Percentiles rank a stretch among this genome's conserved stretches.
Evolutionary conservation across 2,888 invertebrate genomes (phyloP).

Genomic region (Julus scandinavius): DNA sequence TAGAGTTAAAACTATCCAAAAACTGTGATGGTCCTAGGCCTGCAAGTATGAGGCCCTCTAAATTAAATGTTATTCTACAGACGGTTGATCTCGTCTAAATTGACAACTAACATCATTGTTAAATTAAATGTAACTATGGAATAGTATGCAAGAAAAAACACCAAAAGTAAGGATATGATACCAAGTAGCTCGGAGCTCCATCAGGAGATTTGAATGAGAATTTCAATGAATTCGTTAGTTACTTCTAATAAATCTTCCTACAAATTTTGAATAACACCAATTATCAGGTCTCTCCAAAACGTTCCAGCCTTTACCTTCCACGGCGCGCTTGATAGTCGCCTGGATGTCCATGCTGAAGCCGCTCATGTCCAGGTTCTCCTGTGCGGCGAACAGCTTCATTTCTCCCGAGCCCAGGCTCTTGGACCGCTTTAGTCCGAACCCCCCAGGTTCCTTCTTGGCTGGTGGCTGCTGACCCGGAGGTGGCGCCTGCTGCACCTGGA

Average conservation of each 20-base stretch:
- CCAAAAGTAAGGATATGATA: too few relatives aligned
- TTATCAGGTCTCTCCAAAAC: not conserved
- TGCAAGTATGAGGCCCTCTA: too few relatives aligned
- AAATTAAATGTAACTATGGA: too few relatives aligned
- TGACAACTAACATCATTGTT: too few relatives aligned
- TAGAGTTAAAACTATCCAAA: too few relatives aligned
- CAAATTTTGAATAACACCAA: not conserved
- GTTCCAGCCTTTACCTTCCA: slow-evolving; percentile 71
- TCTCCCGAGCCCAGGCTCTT: slow-evolving; percentile 82
- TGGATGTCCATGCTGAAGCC: slow-evolving; percentile 80
- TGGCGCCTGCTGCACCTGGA: slow-evolving; percentile 65
- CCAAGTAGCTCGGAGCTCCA: too few relatives aligned
- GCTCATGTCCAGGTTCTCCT: slow-evolving; percentile 77
- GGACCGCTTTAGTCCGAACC: slow-evolving; percentile 76
- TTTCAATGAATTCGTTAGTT: too few relatives aligned
- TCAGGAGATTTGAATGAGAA: too few relatives aligned
- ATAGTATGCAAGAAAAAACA: too few relatives aligned
- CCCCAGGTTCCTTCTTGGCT: slow-evolving; percentile 63
- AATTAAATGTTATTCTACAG: too few relatives aligned
- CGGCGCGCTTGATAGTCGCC: slow-evolving; percentile 78
- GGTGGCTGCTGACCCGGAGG: not conserved
- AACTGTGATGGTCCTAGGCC: not conserved
- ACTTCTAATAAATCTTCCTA: too few relatives aligned
- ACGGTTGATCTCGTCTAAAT: too few relatives aligned
- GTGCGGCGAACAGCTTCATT: slow-evolving; percentile 73